Evolutionary conservation across 2,888 invertebrate species (phyloP), one percentile per base, ranked within the genome.

Genomic region (Ephialtes manifestator): DNA sequence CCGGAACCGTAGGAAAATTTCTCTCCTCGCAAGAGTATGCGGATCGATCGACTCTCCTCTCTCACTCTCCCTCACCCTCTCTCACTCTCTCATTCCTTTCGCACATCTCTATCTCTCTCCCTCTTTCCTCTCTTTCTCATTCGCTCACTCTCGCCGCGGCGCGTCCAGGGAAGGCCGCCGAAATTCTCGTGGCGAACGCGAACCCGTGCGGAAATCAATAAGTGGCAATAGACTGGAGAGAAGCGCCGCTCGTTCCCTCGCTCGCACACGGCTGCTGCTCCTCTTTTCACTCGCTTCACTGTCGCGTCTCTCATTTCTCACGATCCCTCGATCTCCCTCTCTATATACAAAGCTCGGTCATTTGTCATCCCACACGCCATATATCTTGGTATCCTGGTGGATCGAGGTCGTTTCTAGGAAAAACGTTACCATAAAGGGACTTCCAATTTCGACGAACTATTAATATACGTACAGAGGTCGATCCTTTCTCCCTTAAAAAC

Each of bases 151-250:
- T 68, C 48, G 60, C 81, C 46, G 20, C 74, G 60, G 51, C 55
- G 55, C 71, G 70, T 79, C 74, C 46, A 74, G 60, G 53, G 74
- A 58, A 79, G 78, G 68, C 71, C 63, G 79, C 80, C 82, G 83
- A 85, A 85, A 85, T 80, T 74, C 65, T 88, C 88, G 88, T 90
- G 88, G 89, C 86, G 89, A 87, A 89, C 81, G 78, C 77, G 84
- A 87, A 88, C 89, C 88, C 88, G 71, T 87, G 79, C 80, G 87
- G 90, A 90, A 90, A 92, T 92, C 92, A 92, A 92, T 92, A 92
- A 91, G 89, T 89, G 89, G 86, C 87, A 89, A 91, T 92, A 89
- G 86, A 90, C 88, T 88, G 86, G 77, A 87, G 87, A 85, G 82
- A 83, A 81, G 86, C 85, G 77, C 74, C 77, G 53, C 74, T 82